These are phyloP conservation scores for Chromobotia macracanthus DNA, from an alignment of 2,797 vertebrate species.

Conservation along the genomic window DNA sequence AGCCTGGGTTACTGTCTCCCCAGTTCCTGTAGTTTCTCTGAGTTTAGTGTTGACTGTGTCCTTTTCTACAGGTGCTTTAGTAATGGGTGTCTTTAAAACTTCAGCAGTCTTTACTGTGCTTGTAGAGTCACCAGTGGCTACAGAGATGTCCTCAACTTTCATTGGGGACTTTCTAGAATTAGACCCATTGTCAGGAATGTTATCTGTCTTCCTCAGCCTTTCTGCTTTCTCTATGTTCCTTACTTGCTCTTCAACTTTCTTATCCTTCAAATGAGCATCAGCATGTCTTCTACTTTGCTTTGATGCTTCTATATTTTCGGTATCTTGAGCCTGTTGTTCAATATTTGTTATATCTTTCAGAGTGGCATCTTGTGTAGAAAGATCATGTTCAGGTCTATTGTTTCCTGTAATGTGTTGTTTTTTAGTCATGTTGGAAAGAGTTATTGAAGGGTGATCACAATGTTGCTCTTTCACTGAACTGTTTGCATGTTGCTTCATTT, in stretches of 20 bases:
- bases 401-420: constrained; percentile 24
- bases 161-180: constrained; percentile 8
- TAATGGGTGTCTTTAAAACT: not conserved
- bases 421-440: not conserved
- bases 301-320: not conserved
- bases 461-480: constrained; percentile 4
- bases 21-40: constrained; percentile 5
- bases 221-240: constrained; percentile 17
- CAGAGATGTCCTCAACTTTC: constrained; percentile 25
- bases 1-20: not conserved
- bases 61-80: constrained; percentile 9
- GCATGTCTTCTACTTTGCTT: constrained; percentile 6
- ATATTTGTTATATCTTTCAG: constrained; percentile 11
- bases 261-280: constrained; percentile 35
- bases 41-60: constrained; percentile 13
- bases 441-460: not conserved
- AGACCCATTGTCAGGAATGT: not conserved
- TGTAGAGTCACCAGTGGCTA: not conserved
- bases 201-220: constrained; percentile 27
- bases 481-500: not conserved
- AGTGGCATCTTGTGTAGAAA: constrained; percentile 3
- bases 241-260: constrained; percentile 43
- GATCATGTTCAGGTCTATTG: not conserved
- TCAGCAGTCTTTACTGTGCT: not conserved
- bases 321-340: constrained; percentile 12